Conservation (phyloP, 2,888 invertebrate species). For the Chaetoderma sp. region DNA sequence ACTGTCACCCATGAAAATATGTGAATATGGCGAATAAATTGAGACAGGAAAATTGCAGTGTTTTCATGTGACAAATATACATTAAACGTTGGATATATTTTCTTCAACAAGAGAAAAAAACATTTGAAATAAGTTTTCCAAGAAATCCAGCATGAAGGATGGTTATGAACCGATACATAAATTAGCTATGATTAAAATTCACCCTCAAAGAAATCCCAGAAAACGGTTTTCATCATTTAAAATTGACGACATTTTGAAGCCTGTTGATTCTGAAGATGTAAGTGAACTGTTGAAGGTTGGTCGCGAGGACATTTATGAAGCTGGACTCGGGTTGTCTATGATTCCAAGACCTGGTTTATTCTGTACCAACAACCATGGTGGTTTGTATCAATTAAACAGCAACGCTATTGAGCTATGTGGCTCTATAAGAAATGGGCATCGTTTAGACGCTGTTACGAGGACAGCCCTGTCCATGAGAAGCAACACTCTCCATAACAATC, state of each 20-base stretch:
- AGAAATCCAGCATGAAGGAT: too few species aligned
- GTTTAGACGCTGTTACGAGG: not conserved
- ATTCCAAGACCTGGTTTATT: not conserved
- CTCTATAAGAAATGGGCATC: not conserved
- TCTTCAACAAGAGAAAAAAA: too few species aligned
- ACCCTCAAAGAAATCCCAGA: constrained; percentile 56
- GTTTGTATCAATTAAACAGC: not conserved
- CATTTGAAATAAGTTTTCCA: too few species aligned
- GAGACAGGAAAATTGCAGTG: too few species aligned
- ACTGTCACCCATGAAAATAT: too few species aligned
- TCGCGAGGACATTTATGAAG: too few species aligned
- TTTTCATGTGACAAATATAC: too few species aligned
- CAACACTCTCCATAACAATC: not conserved
- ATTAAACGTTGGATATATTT: too few species aligned
- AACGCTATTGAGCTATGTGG: not conserved
- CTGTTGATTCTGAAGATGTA: not conserved
- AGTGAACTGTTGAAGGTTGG: too few species aligned
- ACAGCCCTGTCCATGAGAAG: not conserved
- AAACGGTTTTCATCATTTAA: constrained; percentile 60
- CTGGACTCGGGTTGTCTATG: not conserved
- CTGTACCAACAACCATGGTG: not conserved
- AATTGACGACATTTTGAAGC: constrained; percentile 56
- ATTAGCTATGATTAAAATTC: constrained; percentile 54
- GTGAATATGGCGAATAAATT: too few species aligned
- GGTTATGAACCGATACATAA: constrained; percentile 56